Evolutionary conservation across 1,140 invertebrate genomes (phyloP), one percentile per base, ranked within the genome.

Genomic region (Oedothorax gibbosus): DNA sequence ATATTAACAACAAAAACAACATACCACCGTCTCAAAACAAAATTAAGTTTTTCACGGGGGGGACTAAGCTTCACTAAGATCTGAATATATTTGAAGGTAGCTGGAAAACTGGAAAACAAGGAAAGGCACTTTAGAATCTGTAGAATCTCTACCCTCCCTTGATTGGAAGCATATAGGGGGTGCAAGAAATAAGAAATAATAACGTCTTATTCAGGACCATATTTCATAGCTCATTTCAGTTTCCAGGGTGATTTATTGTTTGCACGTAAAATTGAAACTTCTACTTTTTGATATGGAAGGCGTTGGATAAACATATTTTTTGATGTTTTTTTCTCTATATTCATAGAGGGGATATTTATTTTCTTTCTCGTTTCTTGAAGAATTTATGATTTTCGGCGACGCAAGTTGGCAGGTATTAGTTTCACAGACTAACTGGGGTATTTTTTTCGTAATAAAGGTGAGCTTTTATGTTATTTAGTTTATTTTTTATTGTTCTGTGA

Each of bases 211-310:
- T 77, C 75, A 49, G n/a, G 35, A 56, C 75, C 60, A 77, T 77
- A 77, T 77, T 77, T 77, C 75, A 77, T 77, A 77, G 57, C 75
- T 77, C 75, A 77, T 77, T 77, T 77, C 75, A 77, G 60, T 62
- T 77, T 77, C 60, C 60, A 10, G n/a, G 15, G 75, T 77, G 75
- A 77, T 77, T 77, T 77, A 77, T 77, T 53, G 75, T 77, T 64
- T 77, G 75, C 57, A 65, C 75, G 57, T 77, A 77, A 77, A 77
- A 77, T 77, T 77, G 75, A 77, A 77, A 77, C 75, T 77, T 77
- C 75, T 53, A 65, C 75, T 77, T 77, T 65, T 75, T 64, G 75
- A 77, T 77, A 77, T 50, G 57, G 65, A 65, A 51, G 21, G 56
- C 60, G 51, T 9, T 49, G 75, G 60, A 56, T 77, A 77, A 77